Percentiles rank a stretch among this genome's conserved stretches.
Evolutionary conservation across 2,113 vertebrate species (phyloP).

Genomic region (Macquaria australasica): DNA sequence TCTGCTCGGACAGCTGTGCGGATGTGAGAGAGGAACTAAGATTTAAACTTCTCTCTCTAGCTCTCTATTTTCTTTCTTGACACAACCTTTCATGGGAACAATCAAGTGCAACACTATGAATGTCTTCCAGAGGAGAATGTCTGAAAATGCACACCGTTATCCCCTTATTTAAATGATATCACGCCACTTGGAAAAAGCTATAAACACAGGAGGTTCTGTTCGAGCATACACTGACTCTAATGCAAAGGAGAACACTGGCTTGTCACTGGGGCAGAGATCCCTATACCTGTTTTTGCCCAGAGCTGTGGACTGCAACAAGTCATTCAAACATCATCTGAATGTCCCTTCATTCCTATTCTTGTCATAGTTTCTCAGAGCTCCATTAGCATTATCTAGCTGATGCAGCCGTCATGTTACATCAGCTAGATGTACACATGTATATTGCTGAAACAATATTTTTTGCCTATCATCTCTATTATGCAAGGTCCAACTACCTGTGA

Average conservation of each 20-base stretch:
- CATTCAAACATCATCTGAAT: neutral
- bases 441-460: neutral
- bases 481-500: neutral
- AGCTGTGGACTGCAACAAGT: neutral
- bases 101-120: neutral
- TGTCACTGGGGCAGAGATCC: neutral
- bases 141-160: neutral
- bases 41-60: neutral
- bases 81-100: neutral
- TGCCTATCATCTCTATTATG: neutral
- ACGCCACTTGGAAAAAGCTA: neutral
- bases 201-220: neutral
- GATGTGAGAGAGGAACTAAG: neutral
- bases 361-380: neutral
- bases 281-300: neutral
- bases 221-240: neutral
- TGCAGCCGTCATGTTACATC: too few relatives aligned
- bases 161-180: neutral
- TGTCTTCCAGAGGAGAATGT: neutral
- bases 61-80: neutral
- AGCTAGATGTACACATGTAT: too few relatives aligned
- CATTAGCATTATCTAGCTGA: neutral
- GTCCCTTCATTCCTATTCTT: neutral
- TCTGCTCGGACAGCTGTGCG: neutral
- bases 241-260: slow-evolving; percentile 7